phyloP scores from a whole-genome alignment of 2,888 invertebrate genomes.

The Rotaria macrura region DNA sequence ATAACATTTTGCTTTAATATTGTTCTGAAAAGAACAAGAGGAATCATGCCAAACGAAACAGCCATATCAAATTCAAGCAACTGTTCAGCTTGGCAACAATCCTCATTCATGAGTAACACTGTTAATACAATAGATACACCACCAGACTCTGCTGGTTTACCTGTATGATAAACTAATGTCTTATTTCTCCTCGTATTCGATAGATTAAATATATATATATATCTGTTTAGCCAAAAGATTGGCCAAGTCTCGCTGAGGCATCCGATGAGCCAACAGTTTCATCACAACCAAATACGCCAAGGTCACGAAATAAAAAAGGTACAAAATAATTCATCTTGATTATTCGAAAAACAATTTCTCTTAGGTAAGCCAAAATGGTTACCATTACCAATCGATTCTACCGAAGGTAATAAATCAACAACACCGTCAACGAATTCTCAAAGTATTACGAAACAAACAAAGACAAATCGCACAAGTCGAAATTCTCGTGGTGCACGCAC shows the following conservation, averaged over 20 bases:
- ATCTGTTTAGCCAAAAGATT: neutral
- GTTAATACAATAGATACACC: neutral
- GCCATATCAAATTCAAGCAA: neutral
- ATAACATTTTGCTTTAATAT: neutral
- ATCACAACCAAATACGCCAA: neutral
- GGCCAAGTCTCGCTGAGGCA: conserved; percentile 13
- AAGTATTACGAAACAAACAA: too few species aligned
- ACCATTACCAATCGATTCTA: neutral
- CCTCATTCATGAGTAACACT: neutral
- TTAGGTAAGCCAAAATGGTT: conserved; percentile 3
- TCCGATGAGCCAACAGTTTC: neutral
- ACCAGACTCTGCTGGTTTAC: neutral
- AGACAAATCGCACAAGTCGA: neutral
- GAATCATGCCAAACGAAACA: neutral
- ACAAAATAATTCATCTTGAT: neutral
- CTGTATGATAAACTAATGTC: neutral
- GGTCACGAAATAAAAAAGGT: neutral
- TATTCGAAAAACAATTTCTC: neutral
- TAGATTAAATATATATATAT: too few species aligned
- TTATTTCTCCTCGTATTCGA: too few species aligned
- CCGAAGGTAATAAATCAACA: neutral
- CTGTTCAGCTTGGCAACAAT: conserved; percentile 2
- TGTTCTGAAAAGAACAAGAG: neutral
- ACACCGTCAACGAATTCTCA: neutral
- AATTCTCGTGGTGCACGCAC: neutral